These are phyloP conservation scores for Pygathrix nemaeus DNA, from an alignment of 2,113 vertebrate species.

Conservation along the genomic window DNA sequence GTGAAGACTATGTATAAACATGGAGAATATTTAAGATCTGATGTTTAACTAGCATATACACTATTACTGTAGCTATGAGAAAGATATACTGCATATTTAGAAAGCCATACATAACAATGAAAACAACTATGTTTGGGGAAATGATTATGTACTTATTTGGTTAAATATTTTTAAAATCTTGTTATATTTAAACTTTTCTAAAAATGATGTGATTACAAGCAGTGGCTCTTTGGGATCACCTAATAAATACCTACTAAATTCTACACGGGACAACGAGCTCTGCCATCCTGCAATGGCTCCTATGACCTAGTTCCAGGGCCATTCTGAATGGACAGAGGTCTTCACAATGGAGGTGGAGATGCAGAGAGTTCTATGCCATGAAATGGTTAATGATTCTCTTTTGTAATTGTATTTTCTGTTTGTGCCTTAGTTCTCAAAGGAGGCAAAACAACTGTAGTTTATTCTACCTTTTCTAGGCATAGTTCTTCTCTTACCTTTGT, in stretches of 20 bases:
- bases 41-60: background rate
- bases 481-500: background rate
- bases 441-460: background rate
- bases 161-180: slow-evolving; percentile 1
- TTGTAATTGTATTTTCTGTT: background rate
- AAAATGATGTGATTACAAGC: background rate
- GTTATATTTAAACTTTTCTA: background rate
- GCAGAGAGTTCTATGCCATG: background rate
- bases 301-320: background rate
- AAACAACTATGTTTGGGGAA: background rate
- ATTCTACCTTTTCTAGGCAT: background rate
- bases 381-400: background rate
- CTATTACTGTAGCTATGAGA: background rate
- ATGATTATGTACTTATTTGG: background rate
- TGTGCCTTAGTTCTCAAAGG: background rate
- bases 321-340: background rate
- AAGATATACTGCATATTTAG: background rate
- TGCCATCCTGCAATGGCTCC: background rate
- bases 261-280: background rate
- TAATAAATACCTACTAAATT: background rate
- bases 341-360: background rate
- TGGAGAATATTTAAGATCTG: background rate
- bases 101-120: slow-evolving; percentile 21
- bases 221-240: background rate
- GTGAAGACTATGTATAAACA: background rate